These are phyloP conservation scores for Perca flavescens DNA, from an alignment of 2,113 vertebrate species.

Conservation along the genomic window DNA sequence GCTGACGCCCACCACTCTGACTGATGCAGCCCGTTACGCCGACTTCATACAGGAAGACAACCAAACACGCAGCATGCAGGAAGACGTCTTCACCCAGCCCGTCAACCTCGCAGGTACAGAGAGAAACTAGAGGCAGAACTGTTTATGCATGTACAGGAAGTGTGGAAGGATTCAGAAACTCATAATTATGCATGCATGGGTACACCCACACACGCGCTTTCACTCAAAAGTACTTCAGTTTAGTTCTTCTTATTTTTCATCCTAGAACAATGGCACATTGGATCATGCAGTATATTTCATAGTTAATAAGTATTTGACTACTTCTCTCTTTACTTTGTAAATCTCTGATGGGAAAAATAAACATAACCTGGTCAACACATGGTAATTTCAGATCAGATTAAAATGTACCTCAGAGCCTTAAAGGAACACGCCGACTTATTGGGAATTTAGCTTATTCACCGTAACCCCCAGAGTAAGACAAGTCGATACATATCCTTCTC, in stretches of 20 bases:
- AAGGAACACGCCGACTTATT: too few relatives aligned
- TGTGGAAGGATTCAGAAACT: constrained; percentile 30
- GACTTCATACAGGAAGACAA: constrained; percentile 96
- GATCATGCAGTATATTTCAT: neutral
- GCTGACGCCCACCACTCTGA: constrained; percentile 93
- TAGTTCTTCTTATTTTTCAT: neutral
- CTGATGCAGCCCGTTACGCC: constrained; percentile 82
- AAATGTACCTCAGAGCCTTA: neutral
- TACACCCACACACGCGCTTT: neutral
- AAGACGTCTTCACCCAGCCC: constrained; percentile 94
- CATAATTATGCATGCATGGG: neutral
- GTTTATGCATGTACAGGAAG: neutral
- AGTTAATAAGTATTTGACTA: neutral
- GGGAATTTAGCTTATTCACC: too few relatives aligned
- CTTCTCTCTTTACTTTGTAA: neutral
- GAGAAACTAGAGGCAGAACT: neutral
- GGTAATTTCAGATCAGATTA: neutral
- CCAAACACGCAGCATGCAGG: constrained; percentile 91
- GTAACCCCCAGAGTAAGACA: too few relatives aligned
- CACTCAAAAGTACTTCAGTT: neutral
- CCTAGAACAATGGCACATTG: neutral
- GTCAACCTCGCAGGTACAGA: constrained; percentile 93
- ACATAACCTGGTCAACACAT: neutral
- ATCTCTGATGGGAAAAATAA: neutral
- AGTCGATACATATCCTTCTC: too few relatives aligned